phyloP scores from a whole-genome alignment of 1,140 invertebrate species.

The Oppia nitens region DNA sequence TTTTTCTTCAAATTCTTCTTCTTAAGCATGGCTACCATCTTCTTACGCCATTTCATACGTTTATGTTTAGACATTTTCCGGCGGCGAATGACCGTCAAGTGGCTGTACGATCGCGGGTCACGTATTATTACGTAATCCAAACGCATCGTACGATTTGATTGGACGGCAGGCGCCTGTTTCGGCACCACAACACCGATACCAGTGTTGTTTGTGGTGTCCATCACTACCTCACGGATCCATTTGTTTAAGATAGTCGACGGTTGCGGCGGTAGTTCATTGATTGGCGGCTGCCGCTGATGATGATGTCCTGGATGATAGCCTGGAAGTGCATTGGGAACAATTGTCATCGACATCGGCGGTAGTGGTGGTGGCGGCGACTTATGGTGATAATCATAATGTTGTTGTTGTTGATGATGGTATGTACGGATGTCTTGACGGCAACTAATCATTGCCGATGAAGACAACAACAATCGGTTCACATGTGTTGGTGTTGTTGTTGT shows the following conservation, averaged over 20 bases:
- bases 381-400: no score
- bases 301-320: neutral
- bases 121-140: slow-evolving; percentile 6
- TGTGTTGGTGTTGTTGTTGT: no score
- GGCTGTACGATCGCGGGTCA: slow-evolving; percentile 1
- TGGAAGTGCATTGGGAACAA: neutral
- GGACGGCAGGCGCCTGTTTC: neutral
- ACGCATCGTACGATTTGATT: neutral
- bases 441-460: no score
- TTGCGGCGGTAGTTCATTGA: no score
- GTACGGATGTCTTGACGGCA: no score
- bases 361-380: no score
- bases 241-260: no score
- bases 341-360: neutral
- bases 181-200: no score
- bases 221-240: no score
- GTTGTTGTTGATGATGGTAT: no score
- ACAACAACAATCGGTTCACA: no score
- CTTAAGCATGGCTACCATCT: slow-evolving; percentile 6
- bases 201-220: no score
- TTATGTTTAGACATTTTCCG: slow-evolving; percentile 17
- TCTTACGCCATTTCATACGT: slow-evolving; percentile 13
- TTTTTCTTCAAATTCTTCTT: slow-evolving; percentile 2
- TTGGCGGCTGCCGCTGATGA: neutral
- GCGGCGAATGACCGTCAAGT: slow-evolving; percentile 5